Base-by-base conservation (phyloP, 1,140 invertebrate species). In the Philopotamus ludificatus region DNA sequence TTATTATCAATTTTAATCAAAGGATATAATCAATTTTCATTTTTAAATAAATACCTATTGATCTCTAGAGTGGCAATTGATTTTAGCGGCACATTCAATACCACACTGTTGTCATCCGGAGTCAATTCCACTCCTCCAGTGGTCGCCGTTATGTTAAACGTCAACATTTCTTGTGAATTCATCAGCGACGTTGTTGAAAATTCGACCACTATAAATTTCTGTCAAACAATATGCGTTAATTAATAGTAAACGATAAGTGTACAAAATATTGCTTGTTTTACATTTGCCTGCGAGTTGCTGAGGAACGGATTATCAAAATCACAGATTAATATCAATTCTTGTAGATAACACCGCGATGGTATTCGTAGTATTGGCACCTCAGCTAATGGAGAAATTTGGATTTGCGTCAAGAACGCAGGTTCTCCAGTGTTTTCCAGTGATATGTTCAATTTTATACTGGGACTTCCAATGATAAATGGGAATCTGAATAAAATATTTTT, bases 221-320 rank as follows among this genome's bases (percentile, higher is more conserved):
- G n/a, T n/a, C n/a, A n/a, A n/a, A n/a, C n/a, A n/a, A n/a, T n/a
- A n/a, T n/a, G n/a, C n/a, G n/a, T n/a, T n/a, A n/a, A n/a, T n/a
- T n/a, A n/a, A n/a, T n/a, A n/a, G n/a, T n/a, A n/a, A n/a, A n/a
- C n/a, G n/a, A n/a, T n/a, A n/a, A n/a, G n/a, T n/a, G n/a, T n/a
- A n/a, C n/a, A 10, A 51, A n/a, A n/a, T n/a, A n/a, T n/a, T n/a
- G n/a, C n/a, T n/a, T n/a, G n/a, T n/a, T n/a, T n/a, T n/a, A n/a
- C n/a, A n/a, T n/a, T n/a, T 54, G 63, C 65, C 50, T 49, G 8
- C 3, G 51, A n/a, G 16, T 39, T 15, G 15, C 22, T 42, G 4
- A 22, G n/a, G 18, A 70, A 16, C 8, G 65, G 68, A 44, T 67
- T 70, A 15, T 53, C 62, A 50, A 70, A 64, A 23, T 70, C 50